Percentiles rank a stretch among this genome's conserved stretches.
These are phyloP conservation scores for Cuniculus paca DNA, from an alignment of 2,797 vertebrate species.

Conservation along the genomic window DNA sequence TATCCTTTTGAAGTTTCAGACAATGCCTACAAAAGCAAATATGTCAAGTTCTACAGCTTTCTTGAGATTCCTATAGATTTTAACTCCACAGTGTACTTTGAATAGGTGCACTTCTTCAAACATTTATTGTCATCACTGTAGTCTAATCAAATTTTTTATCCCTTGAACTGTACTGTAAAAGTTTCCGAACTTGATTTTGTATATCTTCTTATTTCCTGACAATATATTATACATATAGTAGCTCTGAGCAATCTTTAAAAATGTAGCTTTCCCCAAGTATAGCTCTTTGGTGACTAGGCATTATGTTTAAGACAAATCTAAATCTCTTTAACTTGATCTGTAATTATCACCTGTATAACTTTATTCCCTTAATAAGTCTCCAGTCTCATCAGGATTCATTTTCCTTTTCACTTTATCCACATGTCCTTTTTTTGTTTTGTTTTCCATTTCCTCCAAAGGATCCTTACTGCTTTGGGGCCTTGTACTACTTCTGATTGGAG, in stretches of 20 bases:
- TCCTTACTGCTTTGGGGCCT: background rate
- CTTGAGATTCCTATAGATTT: background rate
- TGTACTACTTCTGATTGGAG: background rate
- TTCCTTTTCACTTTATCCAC: background rate
- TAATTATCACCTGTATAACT: background rate
- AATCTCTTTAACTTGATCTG: background rate
- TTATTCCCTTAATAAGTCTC: background rate
- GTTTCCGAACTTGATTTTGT: background rate
- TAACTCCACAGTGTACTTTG: background rate
- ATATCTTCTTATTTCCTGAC: background rate
- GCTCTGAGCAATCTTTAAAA: slow-evolving; percentile 26
- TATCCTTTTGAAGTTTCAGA: slow-evolving; percentile 35
- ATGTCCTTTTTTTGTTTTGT: background rate
- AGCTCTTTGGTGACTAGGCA: background rate
- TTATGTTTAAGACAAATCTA: background rate
- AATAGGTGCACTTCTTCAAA: background rate
- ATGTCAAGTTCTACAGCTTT: background rate
- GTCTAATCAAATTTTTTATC: slow-evolving; percentile 15
- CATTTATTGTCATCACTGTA: slow-evolving; percentile 4
- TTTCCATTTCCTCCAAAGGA: background rate
- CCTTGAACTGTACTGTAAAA: background rate
- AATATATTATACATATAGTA: background rate
- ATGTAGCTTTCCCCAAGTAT: background rate
- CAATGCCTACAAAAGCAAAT: slow-evolving; percentile 13
- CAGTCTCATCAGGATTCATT: background rate